A percentile compares a stretch with the other conserved stretches of the same genome.
phyloP scores from a whole-genome alignment of 2,797 vertebrate genomes.

The Gallinago nigripennis region DNA sequence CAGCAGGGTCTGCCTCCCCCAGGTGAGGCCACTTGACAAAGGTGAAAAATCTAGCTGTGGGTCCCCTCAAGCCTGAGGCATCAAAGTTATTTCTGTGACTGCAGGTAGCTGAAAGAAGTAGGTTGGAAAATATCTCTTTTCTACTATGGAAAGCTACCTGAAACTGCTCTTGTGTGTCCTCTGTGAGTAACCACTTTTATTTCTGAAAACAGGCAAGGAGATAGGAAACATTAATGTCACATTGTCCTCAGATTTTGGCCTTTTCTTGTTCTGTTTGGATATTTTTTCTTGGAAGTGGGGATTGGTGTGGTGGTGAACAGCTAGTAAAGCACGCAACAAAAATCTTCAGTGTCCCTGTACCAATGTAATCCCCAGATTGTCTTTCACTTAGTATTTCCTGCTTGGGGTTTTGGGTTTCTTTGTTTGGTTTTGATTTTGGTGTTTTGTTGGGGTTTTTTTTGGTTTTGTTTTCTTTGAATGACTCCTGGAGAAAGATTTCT shows the following conservation, averaged over 20 bases:
- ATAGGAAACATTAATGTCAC: neutral
- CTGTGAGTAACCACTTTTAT: neutral
- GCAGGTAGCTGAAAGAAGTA: neutral
- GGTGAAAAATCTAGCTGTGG: neutral
- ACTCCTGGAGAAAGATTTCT: neutral
- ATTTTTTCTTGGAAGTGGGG: neutral
- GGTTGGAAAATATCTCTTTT: neutral
- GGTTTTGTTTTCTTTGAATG: neutral
- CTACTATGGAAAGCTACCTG: neutral
- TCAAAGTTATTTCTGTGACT: neutral
- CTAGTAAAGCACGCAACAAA: neutral
- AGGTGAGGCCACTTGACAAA: neutral
- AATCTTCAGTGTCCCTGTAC: neutral
- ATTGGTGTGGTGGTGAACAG: neutral
- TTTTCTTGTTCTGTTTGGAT: neutral
- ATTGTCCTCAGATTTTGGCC: accelerated
- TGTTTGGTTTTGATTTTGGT: neutral
- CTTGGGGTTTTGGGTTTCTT: neutral
- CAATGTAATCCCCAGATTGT: neutral
- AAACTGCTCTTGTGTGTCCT: neutral
- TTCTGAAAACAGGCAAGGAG: neutral
- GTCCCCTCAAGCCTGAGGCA: neutral
- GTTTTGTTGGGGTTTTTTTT: neutral
- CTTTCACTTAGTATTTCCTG: neutral
- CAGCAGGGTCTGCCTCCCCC: neutral